Evolutionary conservation across 2,888 invertebrate species (phyloP).

Genomic region (Tanytarsus gracilentus): DNA sequence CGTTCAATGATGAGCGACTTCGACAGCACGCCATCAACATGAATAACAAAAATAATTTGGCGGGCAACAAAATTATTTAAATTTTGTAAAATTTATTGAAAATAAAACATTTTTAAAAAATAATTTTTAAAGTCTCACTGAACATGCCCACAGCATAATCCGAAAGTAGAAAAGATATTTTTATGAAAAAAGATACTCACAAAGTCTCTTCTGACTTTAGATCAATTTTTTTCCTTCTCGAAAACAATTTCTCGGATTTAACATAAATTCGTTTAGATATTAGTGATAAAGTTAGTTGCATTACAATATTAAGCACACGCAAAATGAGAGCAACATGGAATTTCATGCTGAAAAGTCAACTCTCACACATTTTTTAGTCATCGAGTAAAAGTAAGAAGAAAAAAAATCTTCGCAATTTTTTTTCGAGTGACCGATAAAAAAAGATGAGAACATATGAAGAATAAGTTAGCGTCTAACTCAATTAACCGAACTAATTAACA

Average conservation of each 20-base stretch:
- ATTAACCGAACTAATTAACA: no score
- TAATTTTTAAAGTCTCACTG: neutral
- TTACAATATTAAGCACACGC: neutral
- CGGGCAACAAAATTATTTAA: constrained; percentile 59
- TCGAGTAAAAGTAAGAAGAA: neutral
- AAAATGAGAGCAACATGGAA: neutral
- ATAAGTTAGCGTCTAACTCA: no score
- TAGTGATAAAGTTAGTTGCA: neutral
- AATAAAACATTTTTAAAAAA: neutral
- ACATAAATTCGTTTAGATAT: neutral
- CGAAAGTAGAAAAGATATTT: no score
- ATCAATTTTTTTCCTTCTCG: neutral
- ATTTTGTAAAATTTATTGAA: constrained; percentile 6
- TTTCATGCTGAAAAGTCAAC: neutral
- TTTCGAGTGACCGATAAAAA: no score
- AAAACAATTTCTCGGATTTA: neutral
- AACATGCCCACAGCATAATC: no score
- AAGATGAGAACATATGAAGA: no score
- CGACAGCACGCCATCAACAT: constrained; percentile 66
- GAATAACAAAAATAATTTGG: constrained; percentile 65
- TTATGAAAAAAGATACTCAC: neutral
- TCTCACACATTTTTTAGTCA: neutral
- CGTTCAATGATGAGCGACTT: constrained; percentile 80
- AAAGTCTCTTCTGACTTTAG: neutral
- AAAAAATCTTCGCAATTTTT: neutral